Evolutionary conservation across 2,888 invertebrate genomes (phyloP), one percentile per base, ranked within the genome.

Genomic region (Metacarcinus magister): DNA sequence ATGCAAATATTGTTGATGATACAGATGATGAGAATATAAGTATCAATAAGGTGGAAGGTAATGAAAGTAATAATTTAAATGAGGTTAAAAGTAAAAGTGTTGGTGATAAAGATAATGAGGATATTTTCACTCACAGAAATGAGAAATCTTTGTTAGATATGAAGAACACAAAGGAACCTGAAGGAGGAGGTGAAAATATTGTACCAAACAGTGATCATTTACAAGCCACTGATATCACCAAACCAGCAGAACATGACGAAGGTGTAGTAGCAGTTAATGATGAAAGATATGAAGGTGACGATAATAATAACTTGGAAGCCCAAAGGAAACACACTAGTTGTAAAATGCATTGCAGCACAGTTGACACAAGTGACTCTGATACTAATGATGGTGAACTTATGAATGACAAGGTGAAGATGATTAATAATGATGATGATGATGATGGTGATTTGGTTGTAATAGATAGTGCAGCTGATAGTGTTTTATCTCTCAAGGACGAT

Each of bases 111-210:
- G 46, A 91, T 46, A 46, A 48, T 89, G 3, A 3, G 16, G 43
- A 28, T 44, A n/a, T 19, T 91, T 8, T 5, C 3, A 23, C 10
- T 44, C 16, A 46, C n/a, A 46, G n/a, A 91, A 91, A 48, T 91
- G 89, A 89, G 23, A 39, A 87, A 87, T 39, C 19, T 16, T 87
- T 39, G 87, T 87, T 87, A 39, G n/a, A 87, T 39, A 32, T 8
- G 39, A 39, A 87, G 16, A n/a, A 13, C 87, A 87, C 32, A 39
- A 87, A 87, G 87, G 39, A 87, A 87, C 87, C 87, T 87, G 87
- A 19, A 32, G 39, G 19, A 5, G 23, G 23, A 32, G 39, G 19
- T 87, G 8, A 87, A 87, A 32, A 87, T 32, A 32, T 8, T 87
- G 82, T 1, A n/a, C 13, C 32, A 4, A 19, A 19, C 10, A 16